These are phyloP conservation scores for Dicentrarchus labrax DNA, from an alignment of 2,113 vertebrate species.

Conservation along the genomic window DNA sequence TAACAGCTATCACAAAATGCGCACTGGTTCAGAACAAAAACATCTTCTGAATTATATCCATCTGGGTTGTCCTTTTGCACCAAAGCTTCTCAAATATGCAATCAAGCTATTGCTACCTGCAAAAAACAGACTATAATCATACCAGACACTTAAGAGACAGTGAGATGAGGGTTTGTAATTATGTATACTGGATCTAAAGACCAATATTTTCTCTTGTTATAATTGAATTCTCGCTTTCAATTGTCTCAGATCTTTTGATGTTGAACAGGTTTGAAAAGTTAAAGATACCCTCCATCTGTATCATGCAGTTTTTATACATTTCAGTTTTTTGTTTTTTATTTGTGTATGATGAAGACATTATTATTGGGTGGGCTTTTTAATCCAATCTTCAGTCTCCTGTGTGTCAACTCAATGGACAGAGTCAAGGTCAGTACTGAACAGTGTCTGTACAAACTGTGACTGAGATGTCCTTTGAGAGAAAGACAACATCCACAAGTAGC, in stretches of 20 bases:
- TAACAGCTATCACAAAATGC: background rate
- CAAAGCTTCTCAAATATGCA: background rate
- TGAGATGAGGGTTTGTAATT: conserved; percentile 48
- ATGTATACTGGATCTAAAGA: conserved; percentile 55
- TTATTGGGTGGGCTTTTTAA: background rate
- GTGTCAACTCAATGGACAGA: conserved; percentile 18
- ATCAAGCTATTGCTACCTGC: background rate
- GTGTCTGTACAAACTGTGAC: conserved; percentile 50
- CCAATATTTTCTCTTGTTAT: conserved; percentile 41
- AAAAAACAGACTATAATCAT: background rate
- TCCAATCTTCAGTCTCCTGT: background rate
- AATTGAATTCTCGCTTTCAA: conserved; percentile 63
- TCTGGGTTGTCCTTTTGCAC: background rate
- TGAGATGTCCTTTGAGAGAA: conserved; percentile 63
- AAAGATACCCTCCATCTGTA: background rate
- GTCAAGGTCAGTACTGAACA: conserved; percentile 59
- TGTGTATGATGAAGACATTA: conserved; percentile 8
- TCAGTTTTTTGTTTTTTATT: background rate
- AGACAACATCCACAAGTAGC: conserved; percentile 50
- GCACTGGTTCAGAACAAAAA: background rate
- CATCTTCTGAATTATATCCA: background rate
- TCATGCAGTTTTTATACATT: background rate
- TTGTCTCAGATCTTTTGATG: conserved; percentile 48
- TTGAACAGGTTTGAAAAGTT: conserved; percentile 34
- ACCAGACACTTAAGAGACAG: background rate